Evolutionary conservation across 2,888 invertebrate species (phyloP), one percentile per base, ranked within the genome.

Genomic region (Callyntrura sp.): DNA sequence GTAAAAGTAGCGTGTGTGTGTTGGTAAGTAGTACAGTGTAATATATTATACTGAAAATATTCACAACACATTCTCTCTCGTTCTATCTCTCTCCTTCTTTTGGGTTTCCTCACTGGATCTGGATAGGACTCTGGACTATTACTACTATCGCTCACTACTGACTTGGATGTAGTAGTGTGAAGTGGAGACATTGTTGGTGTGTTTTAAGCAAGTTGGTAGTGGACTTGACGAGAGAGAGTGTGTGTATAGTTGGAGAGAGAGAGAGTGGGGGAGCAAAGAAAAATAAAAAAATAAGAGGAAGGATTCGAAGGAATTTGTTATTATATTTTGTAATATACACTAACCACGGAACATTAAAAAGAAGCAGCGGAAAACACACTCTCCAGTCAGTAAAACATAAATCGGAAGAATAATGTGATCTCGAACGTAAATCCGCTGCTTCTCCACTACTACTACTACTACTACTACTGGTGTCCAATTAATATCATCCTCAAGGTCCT

Each of bases 111-210:
- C 20, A 79, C 35, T 79, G 57, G 79, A 43, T 79, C 57, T 79
- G 60, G 79, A 79, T 79, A 57, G 43, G 60, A 60, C 57, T 79
- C 79, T 60, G 79, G 60, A 57, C 60, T 57, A 35, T 35, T 79
- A 79, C 14, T 79, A 79, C 60, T 14, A 28, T 60, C 79, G 60
- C 79, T 60, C 79, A 79, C 79, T 60, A 79, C 79, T 57, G 79
- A 79, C 60, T 79, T 57, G 79, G 79, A 79, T 20, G 79, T 79
- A 79, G 79, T 79, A 78, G 78, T 78, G 78, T 78, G 25, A 76
- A 76, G 78, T 78, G 79, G 79, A 79, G 57, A 79, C 79, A 79
- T 79, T 79, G 79, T 60, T 79, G 79, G 79, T 60, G 79, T 79
- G 76, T 79, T 57, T 79, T 35, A 35, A 35, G 35, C 35, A 35